Evolutionary conservation across 2,113 vertebrate species (phyloP), one percentile per base, ranked within the genome.

Genomic region (Sturnus vulgaris): DNA sequence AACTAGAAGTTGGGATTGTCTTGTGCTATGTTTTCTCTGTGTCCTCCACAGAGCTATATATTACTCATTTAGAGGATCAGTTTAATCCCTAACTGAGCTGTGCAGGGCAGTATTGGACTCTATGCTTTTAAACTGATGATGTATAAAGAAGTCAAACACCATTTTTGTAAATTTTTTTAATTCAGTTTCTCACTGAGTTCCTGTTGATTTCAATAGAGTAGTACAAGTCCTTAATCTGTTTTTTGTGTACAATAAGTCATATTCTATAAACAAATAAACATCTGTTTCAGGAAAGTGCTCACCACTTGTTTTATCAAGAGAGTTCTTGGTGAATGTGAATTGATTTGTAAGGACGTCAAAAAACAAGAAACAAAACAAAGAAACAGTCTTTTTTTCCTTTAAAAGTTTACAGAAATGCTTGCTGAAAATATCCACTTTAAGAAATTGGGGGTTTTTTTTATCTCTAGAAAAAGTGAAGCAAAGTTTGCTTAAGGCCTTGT

Each of bases 391-490:
- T 47, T 47, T 78, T 31, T 7, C 21, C 24, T 21, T 70, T n/a
- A 57, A 53, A 53, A 50, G 1, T 57, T 80, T 86, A 11, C 33
- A 73, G 72, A 86, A 83, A 63, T 33, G 8, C 6, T 20, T 70
- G 44, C n/a, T 66, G 53, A 70, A 86, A 63, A 73, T 15, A 4
- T 27, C 15, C 4, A 33, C 44, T 83, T 59, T 19, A 73, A 86
- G n/a, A 66, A 56, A 28, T 5, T 3, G 2, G 2, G 0, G n/a
- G 0, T 0, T 5, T 1, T 28, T 76, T 60, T 64, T 25, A 37
- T n/a, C 22, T 65, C 10, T 31, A 66, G 56, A 53, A 66, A 92
- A 88, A n/a, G 39, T 47, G 6, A 23, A 82, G 39, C 33, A 79
- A 90, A 60, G 76, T 42, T 28, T 83, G 7, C 35, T 66, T 66